Evolutionary conservation across 2,113 vertebrate genomes (phyloP), one percentile per base, ranked within the genome.

Genomic region (Plotosus lineatus): DNA sequence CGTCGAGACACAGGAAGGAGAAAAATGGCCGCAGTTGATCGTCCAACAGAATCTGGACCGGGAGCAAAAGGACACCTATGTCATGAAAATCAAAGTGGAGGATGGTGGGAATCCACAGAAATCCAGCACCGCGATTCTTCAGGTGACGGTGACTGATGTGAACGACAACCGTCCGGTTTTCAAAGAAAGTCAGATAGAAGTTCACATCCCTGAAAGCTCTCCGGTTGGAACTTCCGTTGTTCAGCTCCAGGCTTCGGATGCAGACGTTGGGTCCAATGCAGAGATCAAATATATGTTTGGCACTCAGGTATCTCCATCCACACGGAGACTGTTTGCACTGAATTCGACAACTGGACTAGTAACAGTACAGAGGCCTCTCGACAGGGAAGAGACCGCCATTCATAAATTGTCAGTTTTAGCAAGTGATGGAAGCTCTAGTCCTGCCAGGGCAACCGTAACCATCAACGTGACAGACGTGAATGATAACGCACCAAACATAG

Each of bases 51-150:
- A 97, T 93, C 93, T 99, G 92, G 98, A 99, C 90, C 91, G 98
- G 88, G 98, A 99, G 89, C 97, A 96, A 91, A 99, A 98, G 90
- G 98, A 99, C 77, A 99, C 97, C 23, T 99, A 99, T 28, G 98
- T 99, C 88, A 99, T 99, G 98, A 99, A 99, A 93, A 97, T 99
- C 89, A 99, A 99, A 92, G 98, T 99, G 61, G 97, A 99, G 89
- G 98, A 99, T 68, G 98, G 98, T 69, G 98, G 98, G 46, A 96
- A 89, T 23, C 98, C 98, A 0, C 97, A 98, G 89, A 99, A 97
- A 92, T 99, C 97, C 92, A 99, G 98, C 94, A 99, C 98, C 0
- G 98, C 98, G 78, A 99, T 99, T 84, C 96, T 99, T 53, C 98
- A 99, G 90, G 96, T 99, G 51, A 98, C 97, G 79, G 97, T 99